Percentiles rank a stretch among this genome's conserved stretches.
These are phyloP conservation scores for Acinonyx jubatus DNA, from an alignment of 2,113 vertebrate species.

Conservation along the genomic window DNA sequence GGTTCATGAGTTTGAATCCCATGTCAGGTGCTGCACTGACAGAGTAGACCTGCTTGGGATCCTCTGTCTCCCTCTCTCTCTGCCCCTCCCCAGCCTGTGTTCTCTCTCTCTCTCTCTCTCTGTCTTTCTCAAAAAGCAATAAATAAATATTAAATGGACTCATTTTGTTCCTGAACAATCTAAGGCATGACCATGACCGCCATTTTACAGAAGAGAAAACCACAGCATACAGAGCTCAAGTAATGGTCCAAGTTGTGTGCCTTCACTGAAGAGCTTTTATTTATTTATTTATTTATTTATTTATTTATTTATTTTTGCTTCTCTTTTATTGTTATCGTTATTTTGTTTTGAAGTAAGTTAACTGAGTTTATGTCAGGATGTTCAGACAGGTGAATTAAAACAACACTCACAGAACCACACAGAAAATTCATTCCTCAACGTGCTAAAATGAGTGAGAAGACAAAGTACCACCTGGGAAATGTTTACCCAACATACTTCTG, in stretches of 20 bases:
- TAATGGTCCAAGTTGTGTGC: background rate
- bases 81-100: no score
- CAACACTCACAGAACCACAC: background rate
- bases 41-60: no score
- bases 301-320: no score
- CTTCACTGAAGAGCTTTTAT: background rate
- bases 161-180: background rate
- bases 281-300: no score
- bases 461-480: background rate
- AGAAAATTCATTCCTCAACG: no score
- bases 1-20: no score
- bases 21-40: no score
- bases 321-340: background rate
- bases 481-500: background rate
- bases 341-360: background rate
- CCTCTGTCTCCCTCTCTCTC: no score
- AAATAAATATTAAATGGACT: background rate
- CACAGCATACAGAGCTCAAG: rapidly evolving
- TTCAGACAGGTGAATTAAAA: background rate
- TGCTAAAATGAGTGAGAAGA: background rate
- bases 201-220: background rate
- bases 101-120: no score
- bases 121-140: no score
- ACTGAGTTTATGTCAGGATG: background rate
- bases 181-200: rapidly evolving